A percentile compares a stretch with the other conserved stretches of the same genome.
phyloP scores from a whole-genome alignment of 2,888 invertebrate species.

The Caenorhabditis imperialis region DNA sequence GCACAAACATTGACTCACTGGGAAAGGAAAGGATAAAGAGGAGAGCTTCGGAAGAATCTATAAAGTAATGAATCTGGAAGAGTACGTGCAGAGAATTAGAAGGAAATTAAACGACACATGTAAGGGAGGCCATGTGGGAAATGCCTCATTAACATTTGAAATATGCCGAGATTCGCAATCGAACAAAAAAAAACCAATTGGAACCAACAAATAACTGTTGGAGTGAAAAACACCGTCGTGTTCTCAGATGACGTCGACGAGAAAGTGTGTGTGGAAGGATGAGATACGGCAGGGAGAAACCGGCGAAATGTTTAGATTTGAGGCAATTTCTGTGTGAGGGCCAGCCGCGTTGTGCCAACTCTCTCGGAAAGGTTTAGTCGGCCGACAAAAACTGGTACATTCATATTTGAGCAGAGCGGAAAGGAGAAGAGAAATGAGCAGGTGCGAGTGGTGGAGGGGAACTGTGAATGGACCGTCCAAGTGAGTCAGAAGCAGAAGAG shows the following conservation, averaged over 20 bases:
- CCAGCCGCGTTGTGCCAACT: neutral
- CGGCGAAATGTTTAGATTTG: slow-evolving; percentile 46
- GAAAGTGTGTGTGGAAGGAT: neutral
- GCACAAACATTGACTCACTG: slow-evolving; percentile 42
- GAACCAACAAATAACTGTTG: no score
- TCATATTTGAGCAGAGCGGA: slow-evolving; percentile 27
- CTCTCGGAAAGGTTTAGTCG: neutral
- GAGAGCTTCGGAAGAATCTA: neutral
- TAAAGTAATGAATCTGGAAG: no score
- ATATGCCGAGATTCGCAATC: no score
- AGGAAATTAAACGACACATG: no score
- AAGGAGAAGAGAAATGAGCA: neutral
- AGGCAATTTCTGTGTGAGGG: slow-evolving; percentile 27
- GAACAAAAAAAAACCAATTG: slow-evolving; percentile 8
- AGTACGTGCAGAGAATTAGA: no score
- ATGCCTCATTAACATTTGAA: no score
- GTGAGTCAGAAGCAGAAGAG: no score
- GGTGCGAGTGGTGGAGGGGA: no score
- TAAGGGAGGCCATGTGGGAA: no score
- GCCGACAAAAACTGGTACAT: neutral
- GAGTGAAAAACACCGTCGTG: no score
- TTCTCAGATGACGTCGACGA: slow-evolving; percentile 25
- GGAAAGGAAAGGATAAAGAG: neutral
- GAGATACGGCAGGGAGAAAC: slow-evolving; percentile 6
- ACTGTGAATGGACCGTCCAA: no score